Conservation (phyloP, 2,797 vertebrate genomes). For the Sebastes oblongus region DNA sequence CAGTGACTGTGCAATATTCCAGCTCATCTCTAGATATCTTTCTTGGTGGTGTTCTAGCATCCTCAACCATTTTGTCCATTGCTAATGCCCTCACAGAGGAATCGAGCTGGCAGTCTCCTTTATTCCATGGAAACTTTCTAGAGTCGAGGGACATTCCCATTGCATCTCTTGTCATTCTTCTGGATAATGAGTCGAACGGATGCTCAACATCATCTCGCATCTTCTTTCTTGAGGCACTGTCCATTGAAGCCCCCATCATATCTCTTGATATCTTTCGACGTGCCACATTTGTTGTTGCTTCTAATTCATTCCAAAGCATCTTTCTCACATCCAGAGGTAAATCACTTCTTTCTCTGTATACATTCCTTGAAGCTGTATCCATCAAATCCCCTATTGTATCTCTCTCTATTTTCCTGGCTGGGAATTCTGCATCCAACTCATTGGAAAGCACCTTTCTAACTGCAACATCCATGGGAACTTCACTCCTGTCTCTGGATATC, state of each 20-base stretch:
- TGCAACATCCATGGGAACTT: slow-evolving; percentile 53
- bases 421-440: slow-evolving; percentile 62
- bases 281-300: slow-evolving; percentile 37
- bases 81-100: slow-evolving; percentile 41
- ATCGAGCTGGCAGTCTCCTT: slow-evolving; percentile 62
- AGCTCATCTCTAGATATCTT: slow-evolving; percentile 68
- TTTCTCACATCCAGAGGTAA: slow-evolving; percentile 64
- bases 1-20: slow-evolving; percentile 56
- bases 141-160: slow-evolving; percentile 61
- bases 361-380: slow-evolving; percentile 49
- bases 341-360: slow-evolving; percentile 63
- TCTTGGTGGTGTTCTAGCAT: slow-evolving; percentile 39
- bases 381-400: slow-evolving; percentile 51
- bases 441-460: slow-evolving; percentile 48
- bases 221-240: slow-evolving; percentile 61
- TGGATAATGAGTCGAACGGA: slow-evolving; percentile 45
- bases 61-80: slow-evolving; percentile 59
- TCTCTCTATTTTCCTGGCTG: slow-evolving; percentile 54
- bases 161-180: slow-evolving; percentile 56
- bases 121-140: slow-evolving; percentile 46
- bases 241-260: slow-evolving; percentile 66
- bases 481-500: slow-evolving; percentile 58
- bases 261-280: slow-evolving; percentile 62
- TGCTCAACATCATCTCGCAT: slow-evolving; percentile 63
- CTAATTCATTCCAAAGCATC: slow-evolving; percentile 66